Base-by-base conservation (phyloP, 2,113 vertebrate species). In the Crotalus viridis region DNA sequence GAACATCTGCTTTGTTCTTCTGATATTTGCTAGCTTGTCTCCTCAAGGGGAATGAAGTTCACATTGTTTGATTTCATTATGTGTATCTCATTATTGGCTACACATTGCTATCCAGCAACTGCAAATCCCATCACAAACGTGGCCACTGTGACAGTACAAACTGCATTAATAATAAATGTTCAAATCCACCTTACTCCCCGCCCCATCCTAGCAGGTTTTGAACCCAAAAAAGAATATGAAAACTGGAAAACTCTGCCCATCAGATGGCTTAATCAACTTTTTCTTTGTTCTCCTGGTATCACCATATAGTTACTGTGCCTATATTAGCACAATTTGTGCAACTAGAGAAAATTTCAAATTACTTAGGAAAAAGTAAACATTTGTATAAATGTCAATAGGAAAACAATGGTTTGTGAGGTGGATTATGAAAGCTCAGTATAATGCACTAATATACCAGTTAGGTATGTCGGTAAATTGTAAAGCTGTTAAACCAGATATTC, bases 31-130 rank as follows among this genome's bases (percentile, higher is more conserved):
- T 64, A 81, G 24, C 39, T 94, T 64, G 87, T 92, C 91, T 74
- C 90, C 43, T 81, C 46, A 55, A 28, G 81, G 94, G 87, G 94
- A 94, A 92, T 85, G 6, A 86, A 94, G 51, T 7, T 91, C 92
- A 10, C 81, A n/a, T 56, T 94, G 88, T 91, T 87, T 93, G 61
- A 91, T 89, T 89, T 92, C 51, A 89, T 94, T 95, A 94, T 89
- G 56, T 74, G 6, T 89, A 94, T 92, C 43, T 89, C 5, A 2
- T 89, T 93, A 91, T 48, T 91, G 93, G 56, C 81, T 88, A 21
- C n/a, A 85, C 90, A 91, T 96, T 90, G 90, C 89, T 0, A 0
- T 56, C 51, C 0, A 86, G 59, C 33, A 93, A 55, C 24, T 52
- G 26, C 19, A 90, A 95, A 91, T 46, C 43, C 46, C 55, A 88